These are phyloP conservation scores for Falco biarmicus DNA, from an alignment of 2,797 vertebrate species.

Conservation along the genomic window DNA sequence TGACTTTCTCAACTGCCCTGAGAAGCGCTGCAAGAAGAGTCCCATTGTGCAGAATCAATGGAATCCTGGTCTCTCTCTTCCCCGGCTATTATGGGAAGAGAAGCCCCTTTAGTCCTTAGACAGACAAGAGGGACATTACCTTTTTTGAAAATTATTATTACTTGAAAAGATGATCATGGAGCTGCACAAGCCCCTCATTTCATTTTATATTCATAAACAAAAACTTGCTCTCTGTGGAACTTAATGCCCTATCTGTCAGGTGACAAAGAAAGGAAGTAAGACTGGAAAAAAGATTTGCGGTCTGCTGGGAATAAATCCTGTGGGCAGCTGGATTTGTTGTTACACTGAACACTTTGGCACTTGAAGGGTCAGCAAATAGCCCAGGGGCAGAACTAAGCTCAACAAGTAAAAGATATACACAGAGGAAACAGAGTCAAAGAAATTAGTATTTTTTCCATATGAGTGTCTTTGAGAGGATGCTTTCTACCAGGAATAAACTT, in stretches of 20 bases:
- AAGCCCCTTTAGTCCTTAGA: slow-evolving; percentile 22
- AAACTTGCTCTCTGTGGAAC: background rate
- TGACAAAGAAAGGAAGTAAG: background rate
- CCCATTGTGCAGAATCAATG: slow-evolving; percentile 56
- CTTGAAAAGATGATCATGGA: background rate
- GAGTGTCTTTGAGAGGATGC: background rate
- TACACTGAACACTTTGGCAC: background rate
- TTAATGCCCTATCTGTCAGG: accelerated
- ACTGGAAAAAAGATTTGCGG: background rate
- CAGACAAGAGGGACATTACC: slow-evolving; percentile 56
- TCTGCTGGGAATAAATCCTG: background rate
- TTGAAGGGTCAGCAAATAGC: background rate
- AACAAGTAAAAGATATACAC: background rate
- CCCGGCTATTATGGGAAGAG: background rate
- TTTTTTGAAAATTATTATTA: background rate
- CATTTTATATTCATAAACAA: background rate
- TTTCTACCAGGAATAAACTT: background rate
- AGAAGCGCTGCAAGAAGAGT: slow-evolving; percentile 62
- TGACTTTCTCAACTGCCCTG: slow-evolving; percentile 47
- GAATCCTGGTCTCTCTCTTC: slow-evolving; percentile 20
- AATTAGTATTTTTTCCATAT: background rate
- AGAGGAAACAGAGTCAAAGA: background rate
- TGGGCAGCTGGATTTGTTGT: background rate
- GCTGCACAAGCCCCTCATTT: background rate
- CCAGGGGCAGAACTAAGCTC: background rate